Evolutionary conservation across 2,113 vertebrate genomes (phyloP), one percentile per base, ranked within the genome.

Genomic region (Tor tambroides): DNA sequence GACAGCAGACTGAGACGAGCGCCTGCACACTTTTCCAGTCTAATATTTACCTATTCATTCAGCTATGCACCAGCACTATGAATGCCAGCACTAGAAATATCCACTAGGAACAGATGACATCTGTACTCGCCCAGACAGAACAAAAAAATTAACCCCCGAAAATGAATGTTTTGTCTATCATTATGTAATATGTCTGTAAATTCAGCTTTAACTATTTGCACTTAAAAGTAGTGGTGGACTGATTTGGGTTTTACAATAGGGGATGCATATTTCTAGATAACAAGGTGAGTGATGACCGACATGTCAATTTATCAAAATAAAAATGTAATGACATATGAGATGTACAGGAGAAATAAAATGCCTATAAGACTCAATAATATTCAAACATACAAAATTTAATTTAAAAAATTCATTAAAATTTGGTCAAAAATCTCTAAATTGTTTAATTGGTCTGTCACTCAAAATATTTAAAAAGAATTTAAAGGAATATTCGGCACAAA

Each of bases 1-100:
- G 77, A 80, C 30, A 74, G 71, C 38, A 74, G 41, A 59, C 77
- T 8, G 12, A 80, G 35, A 81, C 56, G 23, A 65, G 23, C 11
- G 32, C 11, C 19, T 41, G 35, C 14, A 65, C 79, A 43, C 9
- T 28, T 81, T 81, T 65, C 79, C 78, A 61, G 23, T 38, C 10
- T 80, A 80, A 46, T 63, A 35, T 65, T 81, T 81, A 65, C 59
- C 23, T 65, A 65, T 28, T 65, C 56, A 43, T 81, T 81, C 59
- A 81, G 38, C 59, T 81, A 65, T 81, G 56, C 35, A 65, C 35
- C 59, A 81, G 38, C 56, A 28, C 35, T 43, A 19, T 81, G 79
- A 65, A 81, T 65, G 56, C 59, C 79, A 81, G 38, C 15, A 65
- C 23, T 11, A 38, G 56, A 65, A 63, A 75, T 15, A 28, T 65